Conservation (phyloP, 2,113 vertebrate species). For the Coryphaenoides rupestris region DNA sequence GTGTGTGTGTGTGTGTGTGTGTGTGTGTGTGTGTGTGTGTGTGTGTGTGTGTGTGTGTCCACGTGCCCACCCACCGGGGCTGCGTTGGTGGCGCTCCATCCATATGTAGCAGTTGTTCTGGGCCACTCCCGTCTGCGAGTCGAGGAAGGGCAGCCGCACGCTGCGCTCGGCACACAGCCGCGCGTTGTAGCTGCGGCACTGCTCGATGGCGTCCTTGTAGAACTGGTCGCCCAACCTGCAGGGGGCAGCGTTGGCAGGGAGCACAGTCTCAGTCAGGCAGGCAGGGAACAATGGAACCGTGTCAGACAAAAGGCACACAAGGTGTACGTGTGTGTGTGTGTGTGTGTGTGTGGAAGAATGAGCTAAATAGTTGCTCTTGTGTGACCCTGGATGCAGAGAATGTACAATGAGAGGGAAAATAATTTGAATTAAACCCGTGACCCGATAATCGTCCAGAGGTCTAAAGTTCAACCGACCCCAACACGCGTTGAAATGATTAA, state of each 20-base stretch:
- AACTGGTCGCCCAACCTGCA: conserved; percentile 94
- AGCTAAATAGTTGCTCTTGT: no score
- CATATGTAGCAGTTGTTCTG: conserved; percentile 99
- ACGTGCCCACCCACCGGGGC: conserved; percentile 78
- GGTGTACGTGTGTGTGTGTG: no score
- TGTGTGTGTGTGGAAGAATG: no score
- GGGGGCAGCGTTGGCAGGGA: conserved; percentile 20
- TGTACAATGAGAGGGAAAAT: no score
- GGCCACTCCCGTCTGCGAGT: conserved; percentile 94
- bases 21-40: background rate
- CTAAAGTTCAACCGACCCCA: no score
- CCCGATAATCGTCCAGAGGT: no score
- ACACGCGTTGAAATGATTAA: no score
- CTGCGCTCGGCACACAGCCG: conserved; percentile 93
- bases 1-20: background rate
- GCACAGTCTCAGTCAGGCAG: conserved; percentile 22
- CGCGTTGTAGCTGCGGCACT: conserved; percentile 96
- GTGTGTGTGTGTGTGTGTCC: background rate
- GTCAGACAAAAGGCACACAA: background rate
- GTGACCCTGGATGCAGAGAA: no score
- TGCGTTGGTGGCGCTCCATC: conserved; percentile 97
- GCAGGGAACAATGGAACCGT: conserved; percentile 3
- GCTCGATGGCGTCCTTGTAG: conserved; percentile 97
- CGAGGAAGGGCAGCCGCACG: conserved; percentile 93
- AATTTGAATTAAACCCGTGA: no score